phyloP scores from a whole-genome alignment of 2,888 invertebrate species.

The Phasia obesa region DNA sequence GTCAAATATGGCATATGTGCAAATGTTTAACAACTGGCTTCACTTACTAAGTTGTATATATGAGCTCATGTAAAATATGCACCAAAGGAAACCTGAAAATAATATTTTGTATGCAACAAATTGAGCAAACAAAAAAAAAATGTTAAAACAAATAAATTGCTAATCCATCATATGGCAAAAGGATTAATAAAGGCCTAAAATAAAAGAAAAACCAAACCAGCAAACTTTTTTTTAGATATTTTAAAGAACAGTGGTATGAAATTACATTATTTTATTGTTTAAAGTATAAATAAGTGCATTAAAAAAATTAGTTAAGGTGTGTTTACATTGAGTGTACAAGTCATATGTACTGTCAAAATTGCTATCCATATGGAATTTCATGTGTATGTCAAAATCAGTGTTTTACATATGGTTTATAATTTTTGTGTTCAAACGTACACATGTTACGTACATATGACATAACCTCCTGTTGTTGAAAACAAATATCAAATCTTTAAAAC shows the following conservation, averaged over 20 bases:
- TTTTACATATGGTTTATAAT: too few species aligned
- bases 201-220: conserved; percentile 16
- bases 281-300: too few species aligned
- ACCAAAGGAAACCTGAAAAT: conserved; percentile 33
- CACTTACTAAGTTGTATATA: conserved; percentile 17
- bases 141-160: conserved; percentile 62
- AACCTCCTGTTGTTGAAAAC: too few species aligned
- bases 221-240: background rate
- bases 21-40: conserved; percentile 41
- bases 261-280: too few species aligned
- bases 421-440: too few species aligned
- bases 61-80: conserved; percentile 39
- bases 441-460: too few species aligned
- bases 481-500: too few species aligned
- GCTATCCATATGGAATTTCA: too few species aligned
- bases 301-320: too few species aligned
- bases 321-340: too few species aligned
- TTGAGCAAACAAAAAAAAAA: conserved; percentile 41
- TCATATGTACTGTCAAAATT: too few species aligned
- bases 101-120: conserved; percentile 33
- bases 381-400: too few species aligned
- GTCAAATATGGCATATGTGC: conserved; percentile 65
- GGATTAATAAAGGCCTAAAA: conserved; percentile 68
- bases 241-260: conserved; percentile 13
- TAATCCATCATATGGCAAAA: conserved; percentile 69